phyloP scores from a whole-genome alignment of 1,140 invertebrate genomes.

The Danaus melanippus region DNA sequence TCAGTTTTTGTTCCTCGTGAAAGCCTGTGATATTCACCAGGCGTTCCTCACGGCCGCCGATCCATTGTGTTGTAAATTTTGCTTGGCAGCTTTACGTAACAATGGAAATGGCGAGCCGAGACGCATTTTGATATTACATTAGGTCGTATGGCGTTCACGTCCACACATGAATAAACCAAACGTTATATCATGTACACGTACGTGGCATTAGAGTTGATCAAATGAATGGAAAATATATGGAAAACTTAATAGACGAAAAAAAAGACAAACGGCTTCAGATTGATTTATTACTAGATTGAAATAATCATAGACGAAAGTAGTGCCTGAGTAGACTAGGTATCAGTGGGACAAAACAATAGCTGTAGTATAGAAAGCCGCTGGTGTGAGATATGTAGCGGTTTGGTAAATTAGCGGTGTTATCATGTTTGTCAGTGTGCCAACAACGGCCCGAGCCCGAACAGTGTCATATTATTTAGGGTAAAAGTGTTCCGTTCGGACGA shows the following conservation, averaged over 20 bases:
- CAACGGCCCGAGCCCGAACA: conserved; percentile 9
- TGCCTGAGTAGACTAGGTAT: not conserved
- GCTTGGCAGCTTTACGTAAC: conserved; percentile 26
- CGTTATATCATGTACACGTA: no score
- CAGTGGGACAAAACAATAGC: not conserved
- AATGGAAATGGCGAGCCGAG: conserved; percentile 27
- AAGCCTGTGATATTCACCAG: no score
- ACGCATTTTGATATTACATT: conserved; percentile 22
- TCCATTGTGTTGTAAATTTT: conserved; percentile 17
- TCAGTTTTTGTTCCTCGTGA: no score
- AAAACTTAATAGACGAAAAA: no score
- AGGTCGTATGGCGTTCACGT: not conserved
- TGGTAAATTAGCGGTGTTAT: conserved; percentile 14
- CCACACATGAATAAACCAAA: no score
- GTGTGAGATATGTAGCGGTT: no score
- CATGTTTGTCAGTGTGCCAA: conserved; percentile 18
- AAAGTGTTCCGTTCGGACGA: conserved; percentile 23
- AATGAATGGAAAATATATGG: no score
- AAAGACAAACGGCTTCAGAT: no score
- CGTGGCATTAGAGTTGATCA: no score
- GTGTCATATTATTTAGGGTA: conserved; percentile 17
- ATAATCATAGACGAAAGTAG: not conserved
- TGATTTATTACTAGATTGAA: no score
- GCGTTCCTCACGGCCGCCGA: not conserved
- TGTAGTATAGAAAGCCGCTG: no score